Evolutionary conservation across 2,113 vertebrate genomes (phyloP).

Genomic region (Syngnathoides biaculeatus): DNA sequence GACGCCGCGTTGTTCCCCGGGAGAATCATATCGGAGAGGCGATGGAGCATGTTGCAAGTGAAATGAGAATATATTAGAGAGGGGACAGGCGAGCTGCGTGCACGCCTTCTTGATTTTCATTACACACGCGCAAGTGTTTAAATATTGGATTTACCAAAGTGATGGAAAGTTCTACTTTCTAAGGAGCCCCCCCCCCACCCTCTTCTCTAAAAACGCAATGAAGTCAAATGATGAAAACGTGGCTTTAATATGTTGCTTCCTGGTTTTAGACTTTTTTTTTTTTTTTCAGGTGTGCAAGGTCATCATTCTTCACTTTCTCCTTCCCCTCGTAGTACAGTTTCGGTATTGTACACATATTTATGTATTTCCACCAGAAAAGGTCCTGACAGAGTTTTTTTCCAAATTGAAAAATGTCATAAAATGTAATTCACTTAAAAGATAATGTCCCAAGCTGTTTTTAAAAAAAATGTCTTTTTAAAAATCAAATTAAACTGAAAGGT

Average conservation of each 20-base stretch:
- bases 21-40: conserved; percentile 42
- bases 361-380: too few species aligned
- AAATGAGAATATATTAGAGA: conserved; percentile 59
- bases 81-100: conserved; percentile 14
- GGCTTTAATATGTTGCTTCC: neutral
- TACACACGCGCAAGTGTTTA: conserved; percentile 19
- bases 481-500: too few species aligned
- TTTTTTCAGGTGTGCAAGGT: conserved; percentile 55
- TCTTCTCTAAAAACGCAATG: conserved; percentile 63
- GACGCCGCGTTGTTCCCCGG: conserved; percentile 22
- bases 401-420: too few species aligned
- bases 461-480: too few species aligned
- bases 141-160: conserved; percentile 21
- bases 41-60: conserved; percentile 47
- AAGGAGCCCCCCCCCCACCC: neutral
- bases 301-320: too few species aligned
- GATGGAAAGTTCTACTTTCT: conserved; percentile 23
- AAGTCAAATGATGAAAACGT: conserved; percentile 58
- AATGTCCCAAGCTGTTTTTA: too few species aligned
- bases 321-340: too few species aligned
- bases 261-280: neutral
- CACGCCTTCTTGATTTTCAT: conserved; percentile 14
- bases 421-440: too few species aligned
- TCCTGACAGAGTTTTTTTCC: too few species aligned
- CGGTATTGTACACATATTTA: too few species aligned